phyloP scores from a whole-genome alignment of 2,888 invertebrate genomes.

The Chrysotoxum bicinctum region DNA sequence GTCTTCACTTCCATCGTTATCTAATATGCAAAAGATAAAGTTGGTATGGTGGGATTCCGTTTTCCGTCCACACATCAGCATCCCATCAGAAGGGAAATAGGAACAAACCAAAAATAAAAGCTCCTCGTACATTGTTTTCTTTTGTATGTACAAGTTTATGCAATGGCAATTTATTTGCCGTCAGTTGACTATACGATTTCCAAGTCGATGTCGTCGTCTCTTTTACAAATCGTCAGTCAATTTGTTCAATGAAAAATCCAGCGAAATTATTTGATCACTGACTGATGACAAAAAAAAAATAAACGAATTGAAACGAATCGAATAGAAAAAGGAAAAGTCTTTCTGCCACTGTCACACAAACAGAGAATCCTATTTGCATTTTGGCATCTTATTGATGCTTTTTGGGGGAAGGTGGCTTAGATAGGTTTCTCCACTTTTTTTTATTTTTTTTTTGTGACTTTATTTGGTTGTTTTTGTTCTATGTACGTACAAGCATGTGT shows the following conservation, averaged over 20 bases:
- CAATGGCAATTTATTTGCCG: constrained; percentile 11
- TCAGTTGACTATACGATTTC: neutral
- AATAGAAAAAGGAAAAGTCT: neutral
- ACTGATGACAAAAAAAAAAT: neutral
- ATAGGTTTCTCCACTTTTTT: neutral
- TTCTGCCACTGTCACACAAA: neutral
- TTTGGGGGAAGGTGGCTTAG: neutral
- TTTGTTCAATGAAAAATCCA: constrained; percentile 37
- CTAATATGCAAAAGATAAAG: neutral
- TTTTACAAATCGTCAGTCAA: constrained; percentile 49
- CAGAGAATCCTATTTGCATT: neutral
- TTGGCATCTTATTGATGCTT: neutral
- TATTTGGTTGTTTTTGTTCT: neutral
- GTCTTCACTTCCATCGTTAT: neutral
- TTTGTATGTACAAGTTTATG: neutral
- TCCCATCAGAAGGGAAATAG: neutral
- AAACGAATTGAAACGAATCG: neutral
- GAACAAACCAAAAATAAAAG: neutral
- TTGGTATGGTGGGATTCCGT: too few relatives aligned
- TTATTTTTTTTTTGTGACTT: neutral
- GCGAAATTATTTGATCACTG: constrained; percentile 12
- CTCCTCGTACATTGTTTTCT: neutral
- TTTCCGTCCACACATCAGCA: neutral
- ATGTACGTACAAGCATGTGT: too few relatives aligned
- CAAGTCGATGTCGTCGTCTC: neutral